Conservation (phyloP, 2,888 invertebrate species). For the Acheta domesticus region DNA sequence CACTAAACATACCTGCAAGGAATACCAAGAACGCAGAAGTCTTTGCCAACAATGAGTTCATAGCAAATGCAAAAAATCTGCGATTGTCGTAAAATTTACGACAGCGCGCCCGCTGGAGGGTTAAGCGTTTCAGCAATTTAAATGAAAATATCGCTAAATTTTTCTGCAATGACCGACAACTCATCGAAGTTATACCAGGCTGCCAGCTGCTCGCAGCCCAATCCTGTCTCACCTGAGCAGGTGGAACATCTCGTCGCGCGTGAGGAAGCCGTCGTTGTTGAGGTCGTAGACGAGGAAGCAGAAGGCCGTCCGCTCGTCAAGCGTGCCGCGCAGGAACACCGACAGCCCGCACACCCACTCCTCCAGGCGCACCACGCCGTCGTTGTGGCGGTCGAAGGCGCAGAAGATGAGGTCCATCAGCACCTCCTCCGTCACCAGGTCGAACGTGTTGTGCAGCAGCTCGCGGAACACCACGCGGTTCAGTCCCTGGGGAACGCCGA, state of each 20-base stretch:
- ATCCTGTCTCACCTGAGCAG: constrained; percentile 59
- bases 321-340: constrained; percentile 66
- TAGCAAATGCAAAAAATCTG: too few relatives aligned
- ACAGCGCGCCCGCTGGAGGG: too few relatives aligned
- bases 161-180: too few relatives aligned
- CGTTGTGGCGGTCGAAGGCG: constrained; percentile 75
- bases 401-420: constrained; percentile 74
- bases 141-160: too few relatives aligned
- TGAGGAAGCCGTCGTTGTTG: constrained; percentile 75
- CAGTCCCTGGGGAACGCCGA: constrained; percentile 50
- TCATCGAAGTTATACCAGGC: too few relatives aligned
- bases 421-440: constrained; percentile 75
- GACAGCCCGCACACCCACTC: constrained; percentile 75
- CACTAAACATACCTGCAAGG: too few relatives aligned
- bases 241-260: constrained; percentile 78
- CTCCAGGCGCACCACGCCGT: constrained; percentile 58
- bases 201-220: too few relatives aligned
- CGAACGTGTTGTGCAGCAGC: constrained; percentile 71
- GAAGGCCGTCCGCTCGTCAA: constrained; percentile 65
- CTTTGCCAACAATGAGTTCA: too few relatives aligned
- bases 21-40: too few relatives aligned
- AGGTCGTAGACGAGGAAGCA: constrained; percentile 77
- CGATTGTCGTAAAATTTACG: too few relatives aligned
- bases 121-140: too few relatives aligned
- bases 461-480: constrained; percentile 71